Conservation (phyloP, 2,113 vertebrate species). For the Sialia sialis region DNA sequence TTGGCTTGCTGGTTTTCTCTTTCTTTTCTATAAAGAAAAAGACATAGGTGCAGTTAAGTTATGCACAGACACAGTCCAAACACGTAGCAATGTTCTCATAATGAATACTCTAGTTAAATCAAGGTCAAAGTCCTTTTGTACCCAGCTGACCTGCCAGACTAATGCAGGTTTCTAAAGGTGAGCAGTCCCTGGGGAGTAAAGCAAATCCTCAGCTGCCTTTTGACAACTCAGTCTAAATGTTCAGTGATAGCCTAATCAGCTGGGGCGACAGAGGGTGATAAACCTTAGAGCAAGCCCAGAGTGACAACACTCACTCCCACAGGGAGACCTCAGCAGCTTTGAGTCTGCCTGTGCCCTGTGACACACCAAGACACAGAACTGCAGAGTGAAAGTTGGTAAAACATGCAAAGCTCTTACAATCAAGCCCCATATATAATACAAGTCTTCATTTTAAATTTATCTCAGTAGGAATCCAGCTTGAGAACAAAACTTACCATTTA, state of each 20-base stretch:
- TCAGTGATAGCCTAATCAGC: not conserved
- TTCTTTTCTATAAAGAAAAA: slow-evolving; percentile 76
- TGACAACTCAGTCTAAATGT: not conserved
- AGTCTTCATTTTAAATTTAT: not conserved
- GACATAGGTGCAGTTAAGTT: not conserved
- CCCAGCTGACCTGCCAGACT: not conserved
- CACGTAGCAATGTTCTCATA: not conserved
- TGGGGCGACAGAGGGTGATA: not conserved
- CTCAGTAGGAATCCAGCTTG: not conserved
- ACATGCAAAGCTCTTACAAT: not conserved
- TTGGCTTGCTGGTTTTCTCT: slow-evolving; percentile 80
- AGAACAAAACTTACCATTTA: not conserved
- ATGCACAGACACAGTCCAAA: not conserved
- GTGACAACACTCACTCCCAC: not conserved
- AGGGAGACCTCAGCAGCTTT: not conserved
- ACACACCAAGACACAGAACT: not conserved
- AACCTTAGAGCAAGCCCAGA: not conserved
- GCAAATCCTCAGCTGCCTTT: not conserved
- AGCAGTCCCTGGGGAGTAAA: not conserved
- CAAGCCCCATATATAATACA: not conserved
- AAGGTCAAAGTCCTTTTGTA: not conserved
- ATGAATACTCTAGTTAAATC: not conserved
- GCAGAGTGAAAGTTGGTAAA: not conserved
- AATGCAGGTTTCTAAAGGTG: not conserved
- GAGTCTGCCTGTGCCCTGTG: not conserved